These are phyloP conservation scores for Eidolon helvum DNA, from an alignment of 2,113 vertebrate genomes.

Conservation along the genomic window DNA sequence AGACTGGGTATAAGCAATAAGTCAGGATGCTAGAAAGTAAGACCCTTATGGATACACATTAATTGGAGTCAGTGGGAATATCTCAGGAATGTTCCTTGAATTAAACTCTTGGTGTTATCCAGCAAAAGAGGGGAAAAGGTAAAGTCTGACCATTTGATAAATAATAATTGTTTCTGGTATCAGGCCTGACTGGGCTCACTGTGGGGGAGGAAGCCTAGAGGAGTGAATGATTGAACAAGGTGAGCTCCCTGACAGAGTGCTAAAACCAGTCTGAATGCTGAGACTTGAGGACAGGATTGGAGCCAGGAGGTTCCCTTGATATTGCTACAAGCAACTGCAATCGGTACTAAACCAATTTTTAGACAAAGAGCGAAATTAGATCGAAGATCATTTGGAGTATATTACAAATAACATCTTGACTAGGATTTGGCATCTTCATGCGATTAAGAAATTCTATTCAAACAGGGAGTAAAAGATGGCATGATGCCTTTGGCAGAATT, in stretches of 20 bases:
- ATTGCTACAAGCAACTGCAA: not conserved
- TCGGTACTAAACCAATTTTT: not conserved
- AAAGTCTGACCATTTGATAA: not conserved
- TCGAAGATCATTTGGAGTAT: not conserved
- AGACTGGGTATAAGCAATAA: constrained; percentile 54
- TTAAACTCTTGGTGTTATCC: not conserved
- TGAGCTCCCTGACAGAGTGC: not conserved
- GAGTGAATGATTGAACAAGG: not conserved
- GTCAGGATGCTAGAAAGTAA: constrained; percentile 28
- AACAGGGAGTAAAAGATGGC: not conserved
- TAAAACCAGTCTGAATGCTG: not conserved
- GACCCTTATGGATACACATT: constrained; percentile 14
- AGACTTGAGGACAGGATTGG: not conserved
- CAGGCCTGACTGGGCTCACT: not conserved
- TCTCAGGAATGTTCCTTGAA: not conserved
- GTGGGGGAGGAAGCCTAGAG: not conserved
- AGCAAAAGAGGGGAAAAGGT: not conserved
- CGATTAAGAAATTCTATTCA: not conserved
- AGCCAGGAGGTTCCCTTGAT: not conserved
- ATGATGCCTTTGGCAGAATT: not conserved
- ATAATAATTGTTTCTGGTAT: not conserved
- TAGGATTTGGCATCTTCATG: not conserved
- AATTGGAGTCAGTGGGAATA: constrained; percentile 63
- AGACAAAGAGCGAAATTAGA: constrained; percentile 11
- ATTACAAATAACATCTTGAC: not conserved